Base-by-base conservation (phyloP, 2,888 invertebrate genomes). In the Amphipoea lucens region DNA sequence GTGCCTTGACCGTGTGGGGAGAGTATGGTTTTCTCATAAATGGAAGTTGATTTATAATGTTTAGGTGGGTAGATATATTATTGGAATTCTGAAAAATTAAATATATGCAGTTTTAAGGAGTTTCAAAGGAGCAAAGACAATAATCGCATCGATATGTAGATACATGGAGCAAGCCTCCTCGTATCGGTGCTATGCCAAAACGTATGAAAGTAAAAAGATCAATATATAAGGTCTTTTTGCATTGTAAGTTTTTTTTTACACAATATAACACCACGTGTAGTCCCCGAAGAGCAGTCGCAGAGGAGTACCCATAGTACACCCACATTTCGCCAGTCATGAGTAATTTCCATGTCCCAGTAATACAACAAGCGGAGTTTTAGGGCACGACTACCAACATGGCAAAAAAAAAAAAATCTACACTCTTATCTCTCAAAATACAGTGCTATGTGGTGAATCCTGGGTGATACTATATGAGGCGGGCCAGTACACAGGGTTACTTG, bases 1-100 rank as follows among this genome's bases (percentile, higher is more conserved):
- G 51, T 76, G 72, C 82, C 85, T 87, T 87, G 85, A 81, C 81
- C 81, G 84, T 81, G 71, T 62, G 83, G 60, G 42, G 45, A 65
- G 14, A 48, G 48, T 36, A 48, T 20, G 9, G 36, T 48, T 81
- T 83, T 81, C 73, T 68, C 71, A 74, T 69, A 17, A 9, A 74
- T 23, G 29, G 20, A 6, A 48, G 29, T 66, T 63, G n/a, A 72
- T 40, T 81, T 81, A 63, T 54, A 54, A 4, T 12, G 6, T 78
- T 78, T 9, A 20, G 4, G 1, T 45, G 0, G 4, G 14, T 7
- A 11, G 20, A 78, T 20, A 29, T 62, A 40, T 40, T 65, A 65
- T 23, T 65, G 23, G 23, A 23, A 40, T 65, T 40, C 2, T 23
- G 23, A 65, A 23, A 5, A 11, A 40, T 65, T 65, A 23, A 40